Conservation (phyloP, 2,113 vertebrate genomes). For the Microtus oregoni region DNA sequence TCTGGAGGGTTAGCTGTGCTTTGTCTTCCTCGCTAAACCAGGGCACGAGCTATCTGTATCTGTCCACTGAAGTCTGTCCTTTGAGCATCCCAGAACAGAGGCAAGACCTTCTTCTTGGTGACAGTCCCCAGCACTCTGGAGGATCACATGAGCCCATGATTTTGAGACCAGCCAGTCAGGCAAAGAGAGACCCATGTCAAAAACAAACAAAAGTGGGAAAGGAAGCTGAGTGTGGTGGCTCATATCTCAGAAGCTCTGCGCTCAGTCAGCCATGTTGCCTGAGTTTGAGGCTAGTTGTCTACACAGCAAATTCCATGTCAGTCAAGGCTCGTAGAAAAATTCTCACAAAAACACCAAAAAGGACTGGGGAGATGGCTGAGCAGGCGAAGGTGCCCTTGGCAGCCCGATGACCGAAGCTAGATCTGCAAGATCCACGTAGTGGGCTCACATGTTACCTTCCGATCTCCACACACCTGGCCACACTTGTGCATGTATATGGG, state of each 20-base stretch:
- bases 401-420: not conserved
- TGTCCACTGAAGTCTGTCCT: not conserved
- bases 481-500: not conserved
- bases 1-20: not conserved
- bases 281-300: not conserved
- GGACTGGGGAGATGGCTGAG: not conserved
- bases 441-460: not conserved
- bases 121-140: not conserved
- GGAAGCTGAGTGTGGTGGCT: not conserved
- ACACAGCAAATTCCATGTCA: not conserved
- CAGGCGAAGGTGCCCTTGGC: not conserved
- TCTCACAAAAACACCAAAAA: not conserved
- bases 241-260: not conserved
- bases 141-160: not conserved
- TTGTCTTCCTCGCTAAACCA: not conserved
- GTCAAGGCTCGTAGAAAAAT: not conserved
- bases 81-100: not conserved
- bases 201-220: not conserved
- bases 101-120: not conserved
- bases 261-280: not conserved
- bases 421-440: not conserved
- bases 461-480: not conserved
- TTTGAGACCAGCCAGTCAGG: not conserved
- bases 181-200: not conserved
- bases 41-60: not conserved